Conservation (phyloP, 2,113 vertebrate species). For the Apus apus region DNA sequence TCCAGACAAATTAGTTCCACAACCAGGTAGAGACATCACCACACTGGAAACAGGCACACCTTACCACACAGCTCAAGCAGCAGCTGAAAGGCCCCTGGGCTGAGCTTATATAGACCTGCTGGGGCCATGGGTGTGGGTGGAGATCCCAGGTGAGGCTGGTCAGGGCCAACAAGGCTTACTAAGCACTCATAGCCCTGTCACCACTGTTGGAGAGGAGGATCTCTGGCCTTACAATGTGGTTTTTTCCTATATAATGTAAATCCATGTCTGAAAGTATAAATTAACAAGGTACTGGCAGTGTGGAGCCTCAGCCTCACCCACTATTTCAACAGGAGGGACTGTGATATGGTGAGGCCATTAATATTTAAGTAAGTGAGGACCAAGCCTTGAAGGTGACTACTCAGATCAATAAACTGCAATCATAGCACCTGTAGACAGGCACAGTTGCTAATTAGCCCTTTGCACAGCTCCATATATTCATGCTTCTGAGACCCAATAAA, state of each 20-base stretch:
- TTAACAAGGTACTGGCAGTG: background rate
- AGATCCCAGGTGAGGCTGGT: background rate
- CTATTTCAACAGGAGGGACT: background rate
- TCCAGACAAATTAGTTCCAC: rapidly evolving
- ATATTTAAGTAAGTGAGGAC: background rate
- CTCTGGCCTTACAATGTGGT: background rate
- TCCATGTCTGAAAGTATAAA: rapidly evolving
- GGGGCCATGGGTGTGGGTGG: background rate
- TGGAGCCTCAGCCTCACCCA: background rate
- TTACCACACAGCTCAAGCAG: rapidly evolving
- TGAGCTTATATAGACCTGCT: background rate
- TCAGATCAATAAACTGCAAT: background rate
- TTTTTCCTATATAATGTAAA: background rate
- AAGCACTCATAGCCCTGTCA: background rate
- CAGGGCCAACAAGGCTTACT: background rate
- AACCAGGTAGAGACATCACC: rapidly evolving
- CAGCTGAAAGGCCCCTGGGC: rapidly evolving
- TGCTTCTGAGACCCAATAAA: background rate
- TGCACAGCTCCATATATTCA: background rate
- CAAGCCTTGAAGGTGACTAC: background rate
- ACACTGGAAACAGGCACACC: rapidly evolving
- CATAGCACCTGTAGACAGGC: background rate
- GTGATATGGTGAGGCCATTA: background rate
- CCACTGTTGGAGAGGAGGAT: background rate
- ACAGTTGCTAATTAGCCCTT: background rate